These are phyloP conservation scores for Drosophila kuntzei DNA, from an alignment of 2,888 invertebrate species.

Conservation along the genomic window DNA sequence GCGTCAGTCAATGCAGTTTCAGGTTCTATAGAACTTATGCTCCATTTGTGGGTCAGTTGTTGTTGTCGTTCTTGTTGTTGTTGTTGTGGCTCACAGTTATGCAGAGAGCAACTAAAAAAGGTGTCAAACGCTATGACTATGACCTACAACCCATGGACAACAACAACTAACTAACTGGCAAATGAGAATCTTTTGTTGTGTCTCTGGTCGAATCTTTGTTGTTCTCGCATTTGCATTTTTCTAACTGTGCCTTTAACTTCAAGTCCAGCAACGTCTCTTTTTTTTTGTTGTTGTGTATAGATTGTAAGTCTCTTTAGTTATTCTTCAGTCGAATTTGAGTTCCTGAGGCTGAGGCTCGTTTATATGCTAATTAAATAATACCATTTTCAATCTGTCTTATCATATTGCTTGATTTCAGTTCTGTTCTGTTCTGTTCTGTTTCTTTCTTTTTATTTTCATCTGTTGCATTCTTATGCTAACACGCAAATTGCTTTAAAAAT, in stretches of 20 bases:
- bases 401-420: conserved; percentile 62
- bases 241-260: conserved; percentile 50
- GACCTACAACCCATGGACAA: conserved; percentile 57
- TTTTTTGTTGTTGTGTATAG: neutral
- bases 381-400: conserved; percentile 60
- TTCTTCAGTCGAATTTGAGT: neutral
- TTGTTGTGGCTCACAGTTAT: conserved; percentile 33
- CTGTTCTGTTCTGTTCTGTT: conserved; percentile 6
- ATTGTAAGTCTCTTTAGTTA: conserved; percentile 1
- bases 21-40: conserved; percentile 9
- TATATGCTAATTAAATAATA: conserved; percentile 74
- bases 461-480: conserved; percentile 63
- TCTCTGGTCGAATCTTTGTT: conserved; percentile 49
- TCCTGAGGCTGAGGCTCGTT: conserved; percentile 50
- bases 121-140: conserved; percentile 65
- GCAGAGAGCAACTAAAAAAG: conserved; percentile 41
- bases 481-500: conserved; percentile 58
- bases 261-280: neutral
- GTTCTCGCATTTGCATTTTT: conserved; percentile 67
- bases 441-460: conserved; percentile 9
- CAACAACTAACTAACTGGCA: conserved; percentile 21
- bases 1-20: conserved; percentile 27
- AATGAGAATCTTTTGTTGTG: conserved; percentile 52
- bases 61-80: neutral
- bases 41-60: conserved; percentile 46